These are phyloP conservation scores for Actinemys pallida DNA, from an alignment of 2,113 vertebrate genomes.

Conservation along the genomic window DNA sequence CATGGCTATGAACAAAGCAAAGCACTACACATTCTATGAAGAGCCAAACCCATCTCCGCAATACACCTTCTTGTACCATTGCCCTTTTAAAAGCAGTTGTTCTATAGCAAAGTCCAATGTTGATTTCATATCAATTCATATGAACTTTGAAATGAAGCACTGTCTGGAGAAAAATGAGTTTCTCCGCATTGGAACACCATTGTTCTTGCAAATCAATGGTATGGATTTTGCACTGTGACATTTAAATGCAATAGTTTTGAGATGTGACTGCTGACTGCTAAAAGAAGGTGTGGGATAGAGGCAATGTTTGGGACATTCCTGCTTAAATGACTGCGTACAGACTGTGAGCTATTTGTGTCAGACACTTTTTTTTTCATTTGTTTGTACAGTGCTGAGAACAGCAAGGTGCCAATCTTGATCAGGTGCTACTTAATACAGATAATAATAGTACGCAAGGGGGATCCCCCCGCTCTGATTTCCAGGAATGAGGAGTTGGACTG, in stretches of 20 bases:
- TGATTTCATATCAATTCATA: neutral
- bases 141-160: constrained; percentile 27
- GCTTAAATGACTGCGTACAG: neutral
- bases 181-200: neutral
- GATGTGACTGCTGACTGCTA: neutral
- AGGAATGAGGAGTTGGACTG: neutral
- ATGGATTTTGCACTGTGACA: constrained; percentile 39
- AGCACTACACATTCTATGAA: neutral
- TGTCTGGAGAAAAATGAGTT: constrained; percentile 11
- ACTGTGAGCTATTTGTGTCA: neutral
- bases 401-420: neutral
- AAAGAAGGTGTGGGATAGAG: neutral
- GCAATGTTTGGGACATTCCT: neutral
- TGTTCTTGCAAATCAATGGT: neutral
- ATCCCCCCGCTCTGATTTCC: neutral
- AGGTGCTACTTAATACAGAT: neutral
- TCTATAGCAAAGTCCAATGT: neutral
- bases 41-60: neutral
- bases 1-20: neutral
- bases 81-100: neutral
- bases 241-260: neutral
- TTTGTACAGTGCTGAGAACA: neutral
- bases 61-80: neutral
- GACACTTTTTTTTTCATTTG: neutral
- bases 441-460: neutral